Evolutionary conservation across 2,888 invertebrate species (phyloP).

Genomic region (Dione vanillae): DNA sequence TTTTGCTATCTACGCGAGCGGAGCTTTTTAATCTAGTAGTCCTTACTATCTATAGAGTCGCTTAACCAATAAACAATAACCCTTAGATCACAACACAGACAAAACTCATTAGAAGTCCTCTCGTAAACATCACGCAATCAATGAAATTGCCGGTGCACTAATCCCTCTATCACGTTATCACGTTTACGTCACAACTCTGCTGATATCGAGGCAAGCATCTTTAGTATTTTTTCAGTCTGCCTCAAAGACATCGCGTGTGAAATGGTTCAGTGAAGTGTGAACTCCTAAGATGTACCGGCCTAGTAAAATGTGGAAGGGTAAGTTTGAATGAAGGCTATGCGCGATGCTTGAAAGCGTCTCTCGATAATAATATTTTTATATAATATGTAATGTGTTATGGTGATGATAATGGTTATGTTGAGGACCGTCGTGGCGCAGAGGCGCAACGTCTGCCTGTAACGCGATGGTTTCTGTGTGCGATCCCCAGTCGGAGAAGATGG

Average conservation of each 20-base stretch:
- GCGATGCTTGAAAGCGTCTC: not conserved
- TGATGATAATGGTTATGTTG: too few species aligned
- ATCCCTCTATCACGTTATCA: constrained; percentile 58
- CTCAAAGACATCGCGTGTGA: constrained; percentile 49
- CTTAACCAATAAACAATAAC: not conserved
- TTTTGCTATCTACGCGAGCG: too few species aligned
- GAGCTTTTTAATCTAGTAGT: too few species aligned
- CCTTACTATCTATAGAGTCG: not conserved
- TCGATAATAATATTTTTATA: too few species aligned
- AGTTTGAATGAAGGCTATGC: constrained; percentile 44
- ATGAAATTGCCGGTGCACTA: constrained; percentile 49
- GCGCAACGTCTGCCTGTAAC: too few species aligned
- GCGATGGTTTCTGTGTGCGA: too few species aligned
- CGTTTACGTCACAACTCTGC: constrained; percentile 61
- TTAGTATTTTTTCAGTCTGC: constrained; percentile 58
- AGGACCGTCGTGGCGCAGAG: too few species aligned
- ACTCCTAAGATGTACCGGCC: constrained; percentile 59
- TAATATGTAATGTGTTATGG: too few species aligned
- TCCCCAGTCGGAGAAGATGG: too few species aligned
- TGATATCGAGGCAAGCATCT: constrained; percentile 57
- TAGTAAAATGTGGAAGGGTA: constrained; percentile 60
- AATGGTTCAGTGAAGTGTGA: constrained; percentile 55
- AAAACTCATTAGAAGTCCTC: constrained; percentile 27
- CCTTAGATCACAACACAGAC: constrained; percentile 4
- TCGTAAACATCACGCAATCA: constrained; percentile 42